These are phyloP conservation scores for Spizella passerina DNA, from an alignment of 2,797 vertebrate genomes.

Conservation along the genomic window DNA sequence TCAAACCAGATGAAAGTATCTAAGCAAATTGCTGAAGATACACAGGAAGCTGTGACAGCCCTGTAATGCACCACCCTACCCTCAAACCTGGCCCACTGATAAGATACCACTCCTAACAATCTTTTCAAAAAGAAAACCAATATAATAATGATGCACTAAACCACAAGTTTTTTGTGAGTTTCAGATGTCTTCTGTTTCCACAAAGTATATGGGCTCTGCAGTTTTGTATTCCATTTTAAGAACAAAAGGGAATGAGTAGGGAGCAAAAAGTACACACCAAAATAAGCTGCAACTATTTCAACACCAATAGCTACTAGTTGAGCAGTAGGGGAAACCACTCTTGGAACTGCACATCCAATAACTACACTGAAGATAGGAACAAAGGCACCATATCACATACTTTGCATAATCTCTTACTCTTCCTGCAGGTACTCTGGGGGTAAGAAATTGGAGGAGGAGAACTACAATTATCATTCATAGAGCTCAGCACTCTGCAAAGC, in stretches of 20 bases:
- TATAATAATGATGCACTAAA: neutral
- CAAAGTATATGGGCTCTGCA: accelerated
- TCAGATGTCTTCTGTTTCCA: neutral
- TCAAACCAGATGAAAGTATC: neutral
- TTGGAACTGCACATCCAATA: neutral
- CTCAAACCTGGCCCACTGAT: neutral
- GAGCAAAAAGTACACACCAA: neutral
- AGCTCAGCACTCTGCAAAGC: neutral
- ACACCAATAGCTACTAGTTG: accelerated
- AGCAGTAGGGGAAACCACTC: neutral
- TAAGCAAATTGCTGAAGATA: neutral
- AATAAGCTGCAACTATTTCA: neutral
- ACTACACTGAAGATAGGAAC: neutral
- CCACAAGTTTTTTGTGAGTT: accelerated
- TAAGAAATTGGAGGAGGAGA: neutral
- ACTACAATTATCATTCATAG: neutral
- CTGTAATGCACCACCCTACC: neutral
- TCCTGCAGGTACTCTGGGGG: neutral
- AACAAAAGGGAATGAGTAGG: accelerated
- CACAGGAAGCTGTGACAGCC: neutral
- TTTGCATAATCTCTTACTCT: neutral
- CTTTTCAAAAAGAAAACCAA: neutral
- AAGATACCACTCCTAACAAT: neutral
- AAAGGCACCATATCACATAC: neutral
- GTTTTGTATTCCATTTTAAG: neutral